A percentile compares a stretch with the other conserved stretches of the same genome.
These are phyloP conservation scores for Lycocerus yunnanus DNA, from an alignment of 2,888 invertebrate species.

Conservation along the genomic window DNA sequence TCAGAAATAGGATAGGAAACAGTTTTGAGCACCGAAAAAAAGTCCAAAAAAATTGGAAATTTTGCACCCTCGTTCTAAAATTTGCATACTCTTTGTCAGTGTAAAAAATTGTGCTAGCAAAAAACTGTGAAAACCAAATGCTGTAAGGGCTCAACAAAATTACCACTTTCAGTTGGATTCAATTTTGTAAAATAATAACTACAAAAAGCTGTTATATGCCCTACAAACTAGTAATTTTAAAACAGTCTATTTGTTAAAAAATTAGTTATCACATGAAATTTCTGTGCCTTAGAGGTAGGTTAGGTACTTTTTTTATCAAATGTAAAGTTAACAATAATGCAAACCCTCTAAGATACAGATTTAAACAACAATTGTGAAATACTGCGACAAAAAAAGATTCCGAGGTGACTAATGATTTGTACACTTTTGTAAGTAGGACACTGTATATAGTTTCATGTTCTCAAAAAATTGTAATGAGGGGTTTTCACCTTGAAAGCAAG, in stretches of 20 bases:
- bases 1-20: neutral
- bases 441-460: neutral
- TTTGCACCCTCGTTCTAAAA: neutral
- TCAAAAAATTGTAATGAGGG: neutral
- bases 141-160: neutral
- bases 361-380: neutral
- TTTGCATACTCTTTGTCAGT: neutral
- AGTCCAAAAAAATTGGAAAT: conserved; percentile 19
- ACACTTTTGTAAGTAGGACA: neutral
- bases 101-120: neutral
- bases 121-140: neutral
- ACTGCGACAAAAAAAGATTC: neutral
- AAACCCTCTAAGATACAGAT: neutral
- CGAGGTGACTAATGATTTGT: neutral
- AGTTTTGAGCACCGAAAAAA: neutral
- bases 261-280: neutral
- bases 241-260: neutral
- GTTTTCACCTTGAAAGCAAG: neutral
- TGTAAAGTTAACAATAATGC: neutral
- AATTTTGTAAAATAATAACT: neutral
- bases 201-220: neutral
- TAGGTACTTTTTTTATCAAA: neutral
- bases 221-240: neutral
- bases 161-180: neutral
- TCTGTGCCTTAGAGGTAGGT: neutral